Evolutionary conservation across 2,888 invertebrate genomes (phyloP).

Genomic region (Chloromyia formosa): DNA sequence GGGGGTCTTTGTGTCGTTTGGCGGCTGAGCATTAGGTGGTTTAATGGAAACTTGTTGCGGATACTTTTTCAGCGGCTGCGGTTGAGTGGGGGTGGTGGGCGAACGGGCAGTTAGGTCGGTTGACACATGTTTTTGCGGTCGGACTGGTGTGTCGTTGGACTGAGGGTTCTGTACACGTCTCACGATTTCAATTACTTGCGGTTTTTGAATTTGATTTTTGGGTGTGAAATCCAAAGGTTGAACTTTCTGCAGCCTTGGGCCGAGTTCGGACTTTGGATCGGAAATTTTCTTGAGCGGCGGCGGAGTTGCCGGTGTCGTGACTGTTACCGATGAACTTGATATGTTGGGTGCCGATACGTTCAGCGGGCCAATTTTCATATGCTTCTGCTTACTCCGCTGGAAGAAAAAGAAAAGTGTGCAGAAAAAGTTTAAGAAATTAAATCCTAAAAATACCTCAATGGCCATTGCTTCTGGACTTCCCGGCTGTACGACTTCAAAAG

Average conservation of each 20-base stretch:
- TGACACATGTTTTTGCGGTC: neutral
- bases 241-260: neutral
- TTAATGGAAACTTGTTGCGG: slow-evolving; percentile 56
- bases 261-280: slow-evolving; percentile 1
- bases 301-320: slow-evolving; percentile 2
- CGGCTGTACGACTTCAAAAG: slow-evolving; percentile 83
- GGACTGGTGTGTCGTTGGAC: slow-evolving; percentile 9
- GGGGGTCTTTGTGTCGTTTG: slow-evolving; percentile 38
- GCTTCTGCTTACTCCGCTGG: slow-evolving; percentile 52
- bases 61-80: slow-evolving; percentile 58
- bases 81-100: slow-evolving; percentile 49
- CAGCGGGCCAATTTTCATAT: slow-evolving; percentile 30
- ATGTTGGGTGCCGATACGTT: slow-evolving; percentile 47
- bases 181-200: neutral
- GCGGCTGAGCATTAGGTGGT: slow-evolving; percentile 50
- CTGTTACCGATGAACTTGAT: slow-evolving; percentile 36
- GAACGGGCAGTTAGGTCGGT: neutral
- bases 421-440: slow-evolving; percentile 15
- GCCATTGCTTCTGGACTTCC: slow-evolving; percentile 66
- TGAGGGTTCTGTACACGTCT: neutral
- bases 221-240: neutral
- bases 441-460: slow-evolving; percentile 55
- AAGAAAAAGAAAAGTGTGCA: slow-evolving; percentile 19
- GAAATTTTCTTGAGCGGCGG: slow-evolving; percentile 25
- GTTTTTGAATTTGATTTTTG: neutral